A percentile compares a stretch with the other conserved stretches of the same genome.
Evolutionary conservation across 2,113 vertebrate genomes (phyloP).

Genomic region (Elgaria multicarinata): DNA sequence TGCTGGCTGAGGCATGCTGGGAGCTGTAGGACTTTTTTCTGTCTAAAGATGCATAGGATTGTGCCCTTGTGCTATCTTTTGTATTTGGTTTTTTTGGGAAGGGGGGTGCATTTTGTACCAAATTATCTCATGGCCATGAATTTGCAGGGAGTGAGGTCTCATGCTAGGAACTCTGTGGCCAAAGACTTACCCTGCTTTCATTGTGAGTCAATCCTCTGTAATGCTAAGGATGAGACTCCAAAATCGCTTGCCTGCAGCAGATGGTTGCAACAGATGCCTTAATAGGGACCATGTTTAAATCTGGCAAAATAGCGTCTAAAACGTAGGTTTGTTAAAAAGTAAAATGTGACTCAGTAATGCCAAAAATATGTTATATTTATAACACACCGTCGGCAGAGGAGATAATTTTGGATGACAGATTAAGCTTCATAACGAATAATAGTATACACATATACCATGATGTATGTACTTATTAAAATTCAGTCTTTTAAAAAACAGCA

Average conservation of each 20-base stretch:
- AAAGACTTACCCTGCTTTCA: constrained; percentile 28
- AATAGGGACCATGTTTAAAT: constrained; percentile 45
- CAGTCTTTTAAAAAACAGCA: constrained; percentile 38
- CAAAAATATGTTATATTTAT: constrained; percentile 57
- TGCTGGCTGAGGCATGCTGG: neutral
- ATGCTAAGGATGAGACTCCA: constrained; percentile 46
- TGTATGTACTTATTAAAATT: constrained; percentile 31
- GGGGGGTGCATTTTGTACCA: neutral
- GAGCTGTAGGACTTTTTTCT: neutral
- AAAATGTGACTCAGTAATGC: constrained; percentile 57
- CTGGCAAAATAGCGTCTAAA: constrained; percentile 54
- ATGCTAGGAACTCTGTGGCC: neutral
- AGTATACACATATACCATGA: constrained; percentile 31
- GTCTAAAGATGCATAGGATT: too few relatives aligned
- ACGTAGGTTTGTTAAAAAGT: constrained; percentile 46
- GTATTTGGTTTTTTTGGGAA: too few relatives aligned
- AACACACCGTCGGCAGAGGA: constrained; percentile 29
- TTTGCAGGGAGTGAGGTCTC: neutral
- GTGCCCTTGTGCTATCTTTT: too few relatives aligned
- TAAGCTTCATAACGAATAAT: constrained; percentile 34
- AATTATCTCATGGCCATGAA: neutral
- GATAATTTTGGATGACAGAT: constrained; percentile 46
- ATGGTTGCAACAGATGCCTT: constrained; percentile 66
- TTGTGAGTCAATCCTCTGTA: neutral
- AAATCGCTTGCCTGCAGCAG: constrained; percentile 62